These are phyloP conservation scores for Tapirus indicus DNA, from an alignment of 2,797 vertebrate species.

Conservation along the genomic window DNA sequence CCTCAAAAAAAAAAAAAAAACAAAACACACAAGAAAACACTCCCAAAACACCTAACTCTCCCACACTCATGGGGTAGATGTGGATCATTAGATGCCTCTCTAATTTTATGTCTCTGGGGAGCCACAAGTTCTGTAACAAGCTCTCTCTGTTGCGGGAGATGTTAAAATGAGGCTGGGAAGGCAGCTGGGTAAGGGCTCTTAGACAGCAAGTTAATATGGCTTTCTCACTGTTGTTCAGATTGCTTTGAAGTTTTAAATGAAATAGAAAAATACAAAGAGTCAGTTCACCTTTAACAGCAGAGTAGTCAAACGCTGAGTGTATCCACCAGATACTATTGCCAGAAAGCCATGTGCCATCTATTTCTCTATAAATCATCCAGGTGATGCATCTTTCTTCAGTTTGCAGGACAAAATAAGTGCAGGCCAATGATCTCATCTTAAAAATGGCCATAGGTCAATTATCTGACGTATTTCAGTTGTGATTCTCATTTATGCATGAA, in stretches of 20 bases:
- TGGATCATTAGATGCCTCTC: background rate
- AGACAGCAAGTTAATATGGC: background rate
- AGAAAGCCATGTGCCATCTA: background rate
- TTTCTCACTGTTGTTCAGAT: background rate
- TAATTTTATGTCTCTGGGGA: background rate
- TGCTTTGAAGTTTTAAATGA: conserved; percentile 36
- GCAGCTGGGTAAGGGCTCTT: background rate
- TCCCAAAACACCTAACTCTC: background rate
- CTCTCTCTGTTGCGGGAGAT: background rate
- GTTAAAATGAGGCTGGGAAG: background rate
- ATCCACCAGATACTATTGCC: background rate
- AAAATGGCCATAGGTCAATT: background rate
- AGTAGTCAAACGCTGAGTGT: background rate
- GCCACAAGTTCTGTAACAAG: background rate
- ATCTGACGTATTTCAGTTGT: background rate
- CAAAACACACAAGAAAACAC: too few relatives aligned
- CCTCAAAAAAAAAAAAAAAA: too few relatives aligned
- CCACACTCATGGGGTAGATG: background rate
- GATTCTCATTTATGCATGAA: background rate
- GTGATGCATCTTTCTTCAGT: background rate
- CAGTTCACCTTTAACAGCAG: background rate
- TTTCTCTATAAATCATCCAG: background rate
- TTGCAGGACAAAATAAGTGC: background rate
- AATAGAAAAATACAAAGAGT: conserved; percentile 5
- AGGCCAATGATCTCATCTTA: conserved; percentile 17